Conservation (phyloP, 2,797 vertebrate species). For the Apogon talboti region DNA sequence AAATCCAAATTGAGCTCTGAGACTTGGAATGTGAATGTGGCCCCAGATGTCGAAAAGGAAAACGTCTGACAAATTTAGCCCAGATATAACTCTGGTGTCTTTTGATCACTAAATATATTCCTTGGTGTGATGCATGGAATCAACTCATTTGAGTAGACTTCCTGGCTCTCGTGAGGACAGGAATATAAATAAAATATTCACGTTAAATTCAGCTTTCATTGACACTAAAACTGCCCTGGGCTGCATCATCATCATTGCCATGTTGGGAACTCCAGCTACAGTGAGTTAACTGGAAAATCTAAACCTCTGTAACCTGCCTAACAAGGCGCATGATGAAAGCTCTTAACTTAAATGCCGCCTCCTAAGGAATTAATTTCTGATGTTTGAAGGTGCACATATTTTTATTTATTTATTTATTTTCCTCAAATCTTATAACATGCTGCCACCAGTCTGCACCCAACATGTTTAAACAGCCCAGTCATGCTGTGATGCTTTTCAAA, state of each 20-base stretch:
- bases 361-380: slow-evolving; percentile 28
- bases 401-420: too few relatives aligned
- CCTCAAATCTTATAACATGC: slow-evolving; percentile 5
- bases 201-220: slow-evolving; percentile 1
- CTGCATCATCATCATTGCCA: neutral
- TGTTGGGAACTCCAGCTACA: neutral
- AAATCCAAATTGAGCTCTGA: too few relatives aligned
- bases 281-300: neutral
- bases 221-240: neutral
- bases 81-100: too few relatives aligned
- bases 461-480: slow-evolving; percentile 17
- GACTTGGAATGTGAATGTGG: too few relatives aligned
- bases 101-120: too few relatives aligned
- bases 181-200: neutral
- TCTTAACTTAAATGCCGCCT: slow-evolving; percentile 7
- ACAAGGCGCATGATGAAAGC: neutral
- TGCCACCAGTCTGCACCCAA: slow-evolving; percentile 16
- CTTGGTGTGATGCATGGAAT: too few relatives aligned
- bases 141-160: neutral
- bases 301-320: slow-evolving; percentile 1
- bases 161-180: slow-evolving; percentile 6
- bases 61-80: too few relatives aligned
- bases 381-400: neutral
- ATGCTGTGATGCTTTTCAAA: slow-evolving; percentile 24
- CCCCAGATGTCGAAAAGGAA: too few relatives aligned